phyloP scores from a whole-genome alignment of 2,113 vertebrate genomes.

The Limnothrissa miodon region DNA sequence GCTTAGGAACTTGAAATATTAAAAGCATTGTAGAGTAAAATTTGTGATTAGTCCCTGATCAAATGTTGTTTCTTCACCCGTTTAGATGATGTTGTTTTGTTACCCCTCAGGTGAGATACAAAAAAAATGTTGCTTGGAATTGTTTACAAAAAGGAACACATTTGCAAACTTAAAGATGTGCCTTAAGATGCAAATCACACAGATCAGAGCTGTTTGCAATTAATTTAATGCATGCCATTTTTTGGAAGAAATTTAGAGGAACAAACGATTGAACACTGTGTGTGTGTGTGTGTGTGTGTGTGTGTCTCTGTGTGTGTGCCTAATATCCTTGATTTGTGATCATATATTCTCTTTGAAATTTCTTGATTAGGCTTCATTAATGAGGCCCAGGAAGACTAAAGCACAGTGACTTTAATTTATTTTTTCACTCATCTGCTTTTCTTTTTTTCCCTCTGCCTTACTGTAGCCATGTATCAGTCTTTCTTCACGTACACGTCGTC shows the following conservation, averaged over 20 bases:
- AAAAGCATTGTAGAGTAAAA: constrained; percentile 66
- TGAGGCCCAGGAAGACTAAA: constrained; percentile 58
- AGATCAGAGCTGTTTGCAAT: constrained; percentile 44
- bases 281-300: constrained; percentile 33
- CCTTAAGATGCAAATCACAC: constrained; percentile 54
- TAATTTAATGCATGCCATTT: constrained; percentile 40
- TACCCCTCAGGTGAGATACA: constrained; percentile 65
- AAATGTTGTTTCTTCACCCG: constrained; percentile 68
- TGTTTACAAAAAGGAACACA: constrained; percentile 51
- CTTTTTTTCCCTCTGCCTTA: background rate
- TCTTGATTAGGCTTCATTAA: constrained; percentile 56
- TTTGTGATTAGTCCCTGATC: constrained; percentile 65
- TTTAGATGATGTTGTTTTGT: constrained; percentile 57
- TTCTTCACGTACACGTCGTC: background rate
- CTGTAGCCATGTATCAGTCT: background rate
- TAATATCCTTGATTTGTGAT: constrained; percentile 43
- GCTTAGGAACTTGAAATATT: constrained; percentile 64
- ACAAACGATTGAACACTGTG: constrained; percentile 55
- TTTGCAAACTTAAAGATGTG: constrained; percentile 36
- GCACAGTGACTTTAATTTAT: constrained; percentile 46
- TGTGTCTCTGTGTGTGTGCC: constrained; percentile 34
- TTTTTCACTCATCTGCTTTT: constrained; percentile 38
- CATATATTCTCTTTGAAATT: constrained; percentile 65
- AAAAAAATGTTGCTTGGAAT: constrained; percentile 37
- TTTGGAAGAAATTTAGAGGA: constrained; percentile 58